Base-by-base conservation (phyloP, 2,113 vertebrate species). In the Halcyon senegalensis region DNA sequence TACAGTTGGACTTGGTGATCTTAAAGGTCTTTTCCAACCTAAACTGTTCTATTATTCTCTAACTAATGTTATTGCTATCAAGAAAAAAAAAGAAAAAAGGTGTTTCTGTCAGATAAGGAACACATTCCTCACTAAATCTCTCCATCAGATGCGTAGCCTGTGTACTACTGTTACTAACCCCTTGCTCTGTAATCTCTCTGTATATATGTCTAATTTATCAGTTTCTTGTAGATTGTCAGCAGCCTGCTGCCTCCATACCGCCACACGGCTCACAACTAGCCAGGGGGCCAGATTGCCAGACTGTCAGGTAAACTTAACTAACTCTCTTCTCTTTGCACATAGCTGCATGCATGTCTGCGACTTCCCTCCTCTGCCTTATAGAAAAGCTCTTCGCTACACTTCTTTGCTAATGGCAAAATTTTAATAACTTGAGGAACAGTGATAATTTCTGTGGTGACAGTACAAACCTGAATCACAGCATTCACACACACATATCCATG, bases 151-250 rank as follows among this genome's bases (percentile, higher is more conserved):
- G 88, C 77, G 10, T 96, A 95, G 90, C 92, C 94, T 94, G 69
- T 84, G 86, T 94, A 79, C 28, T 92, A 85, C 84, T 79, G 93
- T 98, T 98, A 97, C 98, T 98, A 98, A 98, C 98, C 98, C 98
- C 97, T 97, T 97, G 98, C 96, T 97, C 96, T 98, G 98, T 98
- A 98, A 97, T 98, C 98, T 98, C 97, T 99, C 97, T 99, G 99
- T 99, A 98, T 98, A 99, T 99, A 97, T 99, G 98, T 99, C 99
- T 99, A 99, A 99, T 99, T 98, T 99, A 98, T 99, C 99, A 99
- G 99, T 99, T 98, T 99, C 99, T 99, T 98, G 98, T 99, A 99
- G 99, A 99, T 99, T 99, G 99, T 99, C 99, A 99, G 99, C 99
- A 99, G 99, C 98, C 99, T 99, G 98, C 99, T 99, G 99, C 98